A percentile compares a stretch with the other conserved stretches of the same genome.
phyloP scores from a whole-genome alignment of 2,113 vertebrate genomes.

The Vulpes lagopus region DNA sequence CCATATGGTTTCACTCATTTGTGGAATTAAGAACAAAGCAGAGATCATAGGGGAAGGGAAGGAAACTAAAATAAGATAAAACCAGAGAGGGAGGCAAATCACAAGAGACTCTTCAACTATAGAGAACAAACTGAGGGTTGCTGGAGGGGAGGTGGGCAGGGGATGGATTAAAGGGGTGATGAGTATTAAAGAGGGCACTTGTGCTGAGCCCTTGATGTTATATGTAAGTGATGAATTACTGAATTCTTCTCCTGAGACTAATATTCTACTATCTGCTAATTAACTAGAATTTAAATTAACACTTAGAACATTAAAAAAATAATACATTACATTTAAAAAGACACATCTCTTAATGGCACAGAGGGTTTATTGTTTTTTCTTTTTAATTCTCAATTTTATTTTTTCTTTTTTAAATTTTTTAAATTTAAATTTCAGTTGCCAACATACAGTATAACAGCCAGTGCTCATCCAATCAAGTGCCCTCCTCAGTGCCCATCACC shows the following conservation, averaged over 20 bases:
- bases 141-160: background rate
- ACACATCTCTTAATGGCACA: background rate
- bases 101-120: background rate
- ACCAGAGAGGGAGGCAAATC: background rate
- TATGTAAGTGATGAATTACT: background rate
- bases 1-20: background rate
- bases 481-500: too few relatives aligned
- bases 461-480: too few relatives aligned
- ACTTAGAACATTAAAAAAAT: background rate
- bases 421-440: too few relatives aligned
- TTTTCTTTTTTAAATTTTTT: too few relatives aligned
- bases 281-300: background rate
- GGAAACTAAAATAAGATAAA: background rate
- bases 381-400: too few relatives aligned
- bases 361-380: background rate
- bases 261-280: background rate
- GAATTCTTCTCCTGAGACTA: too few relatives aligned
- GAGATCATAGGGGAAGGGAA: background rate
- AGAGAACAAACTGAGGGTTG: background rate
- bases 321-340: conserved; percentile 5
- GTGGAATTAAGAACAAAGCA: background rate
- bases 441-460: too few relatives aligned
- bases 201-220: background rate
- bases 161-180: background rate
- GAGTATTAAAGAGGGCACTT: background rate